Evolutionary conservation across 2,888 invertebrate genomes (phyloP).

Genomic region (Odontothrips loti): DNA sequence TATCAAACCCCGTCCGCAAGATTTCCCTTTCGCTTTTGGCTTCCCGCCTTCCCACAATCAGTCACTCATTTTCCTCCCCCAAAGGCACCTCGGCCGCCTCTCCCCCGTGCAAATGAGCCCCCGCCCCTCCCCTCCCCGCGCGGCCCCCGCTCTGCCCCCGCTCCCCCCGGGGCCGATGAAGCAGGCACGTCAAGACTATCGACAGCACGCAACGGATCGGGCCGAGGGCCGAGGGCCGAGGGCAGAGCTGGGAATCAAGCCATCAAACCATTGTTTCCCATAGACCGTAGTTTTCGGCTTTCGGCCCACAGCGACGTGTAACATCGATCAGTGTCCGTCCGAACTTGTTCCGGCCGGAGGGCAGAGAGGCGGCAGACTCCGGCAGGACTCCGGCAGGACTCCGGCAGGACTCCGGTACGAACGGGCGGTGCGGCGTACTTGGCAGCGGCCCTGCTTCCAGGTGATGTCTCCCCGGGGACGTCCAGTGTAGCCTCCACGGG

Average conservation of each 20-base stretch:
- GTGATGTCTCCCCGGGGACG: too few species aligned
- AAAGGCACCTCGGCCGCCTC: not conserved
- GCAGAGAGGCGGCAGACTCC: not conserved
- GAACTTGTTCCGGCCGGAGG: not conserved
- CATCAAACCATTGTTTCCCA: slow-evolving; percentile 20
- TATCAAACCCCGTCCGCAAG: too few species aligned
- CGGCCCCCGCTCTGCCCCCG: not conserved
- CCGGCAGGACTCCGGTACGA: too few species aligned
- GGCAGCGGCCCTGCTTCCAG: too few species aligned
- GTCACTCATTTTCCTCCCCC: too few species aligned
- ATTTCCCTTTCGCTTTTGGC: too few species aligned
- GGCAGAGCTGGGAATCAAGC: not conserved
- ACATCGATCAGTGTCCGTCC: not conserved
- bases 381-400: too few species aligned
- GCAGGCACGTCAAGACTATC: not conserved
- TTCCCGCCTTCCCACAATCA: too few species aligned
- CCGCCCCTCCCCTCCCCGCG: not conserved
- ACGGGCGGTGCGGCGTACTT: too few species aligned
- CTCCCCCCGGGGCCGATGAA: not conserved
- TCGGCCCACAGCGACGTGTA: not conserved
- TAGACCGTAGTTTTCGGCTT: not conserved
- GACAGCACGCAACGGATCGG: not conserved
- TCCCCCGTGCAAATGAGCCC: not conserved
- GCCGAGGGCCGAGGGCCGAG: not conserved
- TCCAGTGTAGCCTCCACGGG: too few species aligned